Base-by-base conservation (phyloP, 2,888 invertebrate species). In the Rutpela maculata region DNA sequence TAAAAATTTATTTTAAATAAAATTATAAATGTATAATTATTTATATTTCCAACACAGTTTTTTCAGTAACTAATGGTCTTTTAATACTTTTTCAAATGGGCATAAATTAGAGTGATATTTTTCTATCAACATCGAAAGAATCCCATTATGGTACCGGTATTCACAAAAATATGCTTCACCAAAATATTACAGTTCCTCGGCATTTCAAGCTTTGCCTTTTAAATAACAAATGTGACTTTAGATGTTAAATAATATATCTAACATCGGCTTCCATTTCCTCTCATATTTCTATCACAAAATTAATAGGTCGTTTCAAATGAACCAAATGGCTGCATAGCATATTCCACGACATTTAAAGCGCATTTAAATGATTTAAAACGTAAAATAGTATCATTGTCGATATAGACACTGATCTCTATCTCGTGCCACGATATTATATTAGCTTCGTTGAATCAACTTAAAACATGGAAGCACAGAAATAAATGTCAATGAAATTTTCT, bases 351-450 rank as follows among this genome's bases (percentile, higher is more conserved):
- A 35, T 50, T 50, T 50, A n/a, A n/a, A 50, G 50, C 50, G 9
- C 65, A 38, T 65, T 38, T 35, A 38, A 35, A n/a, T 35, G 65
- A 65, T 65, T 65, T 65, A 65, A 31, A 38, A 65, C 65, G 38
- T 35, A 62, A 62, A 62, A n/a, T 62, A 31, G 31, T 62, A 65
- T 65, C 65, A 35, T 65, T 38, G 65, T 65, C 65, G 17, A 65
- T 38, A 26, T 38, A 38, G 65, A 65, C 43, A 38, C 65, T 19
- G 65, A 65, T 65, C 38, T 35, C 35, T 63, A 35, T 63, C 63
- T 63, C 17, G 11, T 5, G 65, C 43, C 65, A 65, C 38, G 65
- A 38, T 65, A 65, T 65, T 65, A 65, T 38, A 43, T 65, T 38
- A 38, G n/a, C 18, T 17, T n/a, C 15, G 65, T 43, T 35, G 38